Evolutionary conservation across 2,113 vertebrate genomes (phyloP).

Genomic region (Poeciliopsis retropinna): DNA sequence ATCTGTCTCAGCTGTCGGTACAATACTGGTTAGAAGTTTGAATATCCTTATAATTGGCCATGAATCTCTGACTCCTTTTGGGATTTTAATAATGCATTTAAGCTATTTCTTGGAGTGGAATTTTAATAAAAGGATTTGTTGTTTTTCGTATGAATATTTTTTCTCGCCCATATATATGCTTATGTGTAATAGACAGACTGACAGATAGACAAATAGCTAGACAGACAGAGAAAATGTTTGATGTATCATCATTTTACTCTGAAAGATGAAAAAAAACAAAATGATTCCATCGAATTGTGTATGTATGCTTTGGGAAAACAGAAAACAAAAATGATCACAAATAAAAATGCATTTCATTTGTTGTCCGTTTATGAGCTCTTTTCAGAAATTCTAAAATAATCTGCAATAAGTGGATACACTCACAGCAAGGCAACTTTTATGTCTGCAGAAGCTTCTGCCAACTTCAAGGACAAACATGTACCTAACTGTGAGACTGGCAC

Average conservation of each 20-base stretch:
- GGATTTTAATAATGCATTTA: too few relatives aligned
- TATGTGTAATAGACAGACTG: too few relatives aligned
- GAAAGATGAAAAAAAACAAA: neutral
- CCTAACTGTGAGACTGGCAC: constrained; percentile 61
- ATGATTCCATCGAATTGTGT: too few relatives aligned
- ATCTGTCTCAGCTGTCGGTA: neutral
- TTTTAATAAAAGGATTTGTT: too few relatives aligned
- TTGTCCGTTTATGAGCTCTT: neutral
- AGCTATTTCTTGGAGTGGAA: too few relatives aligned
- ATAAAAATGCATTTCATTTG: neutral
- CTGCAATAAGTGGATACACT: constrained; percentile 30
- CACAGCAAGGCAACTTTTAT: constrained; percentile 55
- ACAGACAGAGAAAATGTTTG: too few relatives aligned
- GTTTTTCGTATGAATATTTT: too few relatives aligned
- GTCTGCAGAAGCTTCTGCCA: constrained; percentile 52
- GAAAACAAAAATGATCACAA: neutral
- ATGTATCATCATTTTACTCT: too few relatives aligned
- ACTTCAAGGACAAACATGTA: constrained; percentile 67
- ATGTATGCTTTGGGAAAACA: too few relatives aligned
- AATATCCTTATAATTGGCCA: neutral
- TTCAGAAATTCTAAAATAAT: neutral
- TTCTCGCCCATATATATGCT: too few relatives aligned
- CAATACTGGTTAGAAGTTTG: neutral
- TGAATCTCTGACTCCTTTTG: too few relatives aligned
- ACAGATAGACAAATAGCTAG: too few relatives aligned